phyloP scores from a whole-genome alignment of 2,797 vertebrate genomes.

The Eulemur albifrons region DNA sequence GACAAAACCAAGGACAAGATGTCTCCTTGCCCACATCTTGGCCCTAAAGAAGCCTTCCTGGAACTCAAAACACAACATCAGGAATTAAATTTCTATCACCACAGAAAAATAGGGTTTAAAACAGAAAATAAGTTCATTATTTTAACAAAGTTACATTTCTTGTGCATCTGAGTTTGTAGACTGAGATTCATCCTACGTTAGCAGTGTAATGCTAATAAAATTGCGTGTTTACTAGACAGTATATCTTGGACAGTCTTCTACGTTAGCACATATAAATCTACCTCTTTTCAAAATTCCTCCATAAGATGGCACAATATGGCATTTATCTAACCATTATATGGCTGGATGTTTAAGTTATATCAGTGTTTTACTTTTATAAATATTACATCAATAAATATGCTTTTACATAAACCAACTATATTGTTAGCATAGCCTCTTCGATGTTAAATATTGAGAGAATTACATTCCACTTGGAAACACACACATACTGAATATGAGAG shows the following conservation, averaged over 20 bases:
- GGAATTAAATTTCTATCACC: not conserved
- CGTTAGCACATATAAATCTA: not conserved
- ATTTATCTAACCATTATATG: not conserved
- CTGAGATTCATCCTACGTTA: not conserved
- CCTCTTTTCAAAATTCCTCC: not conserved
- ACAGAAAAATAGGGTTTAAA: not conserved
- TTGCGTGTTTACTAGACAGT: not conserved
- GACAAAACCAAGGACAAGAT: not conserved
- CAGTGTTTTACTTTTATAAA: not conserved
- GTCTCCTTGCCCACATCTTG: not conserved
- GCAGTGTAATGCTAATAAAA: not conserved
- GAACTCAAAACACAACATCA: not conserved
- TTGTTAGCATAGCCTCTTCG: not conserved
- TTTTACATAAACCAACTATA: not conserved
- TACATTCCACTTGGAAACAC: not conserved
- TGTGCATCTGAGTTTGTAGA: not conserved
- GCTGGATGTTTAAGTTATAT: not conserved
- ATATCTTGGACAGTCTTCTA: not conserved
- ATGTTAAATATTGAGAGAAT: not conserved
- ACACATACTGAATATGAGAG: not conserved
- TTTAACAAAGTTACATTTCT: not conserved
- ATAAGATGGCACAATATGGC: not conserved
- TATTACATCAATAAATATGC: not conserved
- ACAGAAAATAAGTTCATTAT: not conserved
- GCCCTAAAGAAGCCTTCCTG: not conserved